Evolutionary conservation across 2,888 invertebrate species (phyloP).

Genomic region (Cancer borealis): DNA sequence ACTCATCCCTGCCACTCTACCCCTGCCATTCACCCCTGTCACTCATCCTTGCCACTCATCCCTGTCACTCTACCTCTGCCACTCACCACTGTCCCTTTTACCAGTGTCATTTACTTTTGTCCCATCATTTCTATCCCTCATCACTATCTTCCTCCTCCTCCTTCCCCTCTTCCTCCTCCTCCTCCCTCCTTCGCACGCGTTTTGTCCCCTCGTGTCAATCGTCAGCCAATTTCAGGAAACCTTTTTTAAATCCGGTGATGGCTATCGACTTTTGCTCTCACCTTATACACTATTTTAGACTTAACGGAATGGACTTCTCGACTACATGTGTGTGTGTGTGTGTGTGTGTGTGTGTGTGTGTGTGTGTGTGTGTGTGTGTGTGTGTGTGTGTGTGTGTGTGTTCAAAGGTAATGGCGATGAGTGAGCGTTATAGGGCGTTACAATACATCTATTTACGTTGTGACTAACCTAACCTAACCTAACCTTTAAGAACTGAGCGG

Average conservation of each 20-base stretch:
- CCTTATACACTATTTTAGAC: constrained; percentile 3
- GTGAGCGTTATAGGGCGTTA: no score
- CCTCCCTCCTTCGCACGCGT: not conserved
- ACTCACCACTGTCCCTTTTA: no score
- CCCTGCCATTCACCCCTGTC: no score
- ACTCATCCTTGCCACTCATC: no score
- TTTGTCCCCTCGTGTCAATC: not conserved
- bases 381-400: not conserved
- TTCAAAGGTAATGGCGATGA: not conserved
- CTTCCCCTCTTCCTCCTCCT: not conserved
- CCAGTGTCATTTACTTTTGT: not conserved
- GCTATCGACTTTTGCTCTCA: not conserved
- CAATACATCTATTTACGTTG: no score
- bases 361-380: constrained; percentile 39
- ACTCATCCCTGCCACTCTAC: no score
- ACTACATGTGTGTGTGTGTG: not conserved
- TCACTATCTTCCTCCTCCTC: not conserved
- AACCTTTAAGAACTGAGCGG: no score
- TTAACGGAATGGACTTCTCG: not conserved
- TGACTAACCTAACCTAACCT: no score
- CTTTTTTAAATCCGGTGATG: not conserved
- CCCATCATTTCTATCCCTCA: not conserved
- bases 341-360: constrained; percentile 6
- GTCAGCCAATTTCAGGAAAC: not conserved
- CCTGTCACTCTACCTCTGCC: no score